phyloP scores from a whole-genome alignment of 2,797 vertebrate genomes.

The Pseudochirops corinnae region DNA sequence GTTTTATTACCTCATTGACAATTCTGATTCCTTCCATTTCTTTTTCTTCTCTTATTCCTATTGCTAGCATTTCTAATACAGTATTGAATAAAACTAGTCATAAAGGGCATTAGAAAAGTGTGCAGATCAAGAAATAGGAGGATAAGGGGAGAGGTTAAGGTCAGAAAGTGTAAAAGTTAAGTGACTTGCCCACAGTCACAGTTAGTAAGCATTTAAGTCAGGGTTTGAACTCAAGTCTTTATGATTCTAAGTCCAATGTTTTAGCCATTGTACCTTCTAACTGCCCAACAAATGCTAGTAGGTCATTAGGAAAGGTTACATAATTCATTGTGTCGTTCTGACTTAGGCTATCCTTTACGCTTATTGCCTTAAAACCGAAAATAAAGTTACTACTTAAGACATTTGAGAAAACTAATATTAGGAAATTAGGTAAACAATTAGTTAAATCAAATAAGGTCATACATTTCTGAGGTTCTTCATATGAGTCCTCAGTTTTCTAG shows the following conservation, averaged over 20 bases:
- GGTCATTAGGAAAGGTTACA: neutral
- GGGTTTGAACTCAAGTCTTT: neutral
- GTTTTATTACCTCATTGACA: neutral
- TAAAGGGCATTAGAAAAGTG: neutral
- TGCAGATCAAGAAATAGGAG: neutral
- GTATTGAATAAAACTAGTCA: neutral
- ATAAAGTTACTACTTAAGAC: conserved; percentile 22
- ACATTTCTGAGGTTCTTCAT: conserved; percentile 35
- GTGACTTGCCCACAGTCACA: neutral
- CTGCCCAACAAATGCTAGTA: neutral
- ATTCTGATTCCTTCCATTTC: neutral
- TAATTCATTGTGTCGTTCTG: neutral
- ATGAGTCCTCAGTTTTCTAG: conserved; percentile 33
- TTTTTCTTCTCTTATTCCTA: neutral
- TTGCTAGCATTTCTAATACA: neutral
- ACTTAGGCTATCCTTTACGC: neutral
- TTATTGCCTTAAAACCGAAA: conserved; percentile 32
- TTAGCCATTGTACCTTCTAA: neutral
- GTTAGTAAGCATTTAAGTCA: neutral
- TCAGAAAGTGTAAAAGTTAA: neutral
- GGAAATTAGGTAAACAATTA: conserved; percentile 18
- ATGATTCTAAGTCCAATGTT: neutral
- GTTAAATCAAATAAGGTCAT: conserved; percentile 25
- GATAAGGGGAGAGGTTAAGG: neutral
- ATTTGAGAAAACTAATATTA: neutral